These are phyloP conservation scores for Gouania willdenowi DNA, from an alignment of 2,797 vertebrate genomes.

Conservation along the genomic window DNA sequence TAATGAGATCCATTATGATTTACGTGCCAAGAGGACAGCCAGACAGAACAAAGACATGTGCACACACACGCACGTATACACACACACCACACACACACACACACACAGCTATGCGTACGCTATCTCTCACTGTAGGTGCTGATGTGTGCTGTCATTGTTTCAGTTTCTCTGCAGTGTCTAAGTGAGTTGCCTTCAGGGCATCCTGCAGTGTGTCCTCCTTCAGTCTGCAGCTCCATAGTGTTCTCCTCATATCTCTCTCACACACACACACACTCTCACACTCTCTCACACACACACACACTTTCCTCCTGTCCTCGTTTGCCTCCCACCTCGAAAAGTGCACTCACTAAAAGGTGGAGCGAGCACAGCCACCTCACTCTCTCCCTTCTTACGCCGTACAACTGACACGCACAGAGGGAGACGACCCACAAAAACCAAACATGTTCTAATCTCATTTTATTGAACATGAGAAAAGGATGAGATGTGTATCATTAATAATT, in stretches of 20 bases:
- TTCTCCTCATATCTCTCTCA: constrained; percentile 12
- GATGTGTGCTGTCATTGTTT: constrained; percentile 52
- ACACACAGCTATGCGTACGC: constrained; percentile 7
- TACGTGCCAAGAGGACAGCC: constrained; percentile 63
- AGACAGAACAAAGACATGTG: constrained; percentile 62
- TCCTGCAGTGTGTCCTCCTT: constrained; percentile 37
- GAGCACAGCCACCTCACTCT: neutral
- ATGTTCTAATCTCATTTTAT: too few species aligned
- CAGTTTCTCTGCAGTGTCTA: constrained; percentile 22
- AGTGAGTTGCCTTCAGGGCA: constrained; percentile 36
- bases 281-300: neutral
- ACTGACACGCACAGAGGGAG: neutral
- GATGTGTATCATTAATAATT: too few species aligned
- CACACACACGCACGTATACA: constrained; percentile 30
- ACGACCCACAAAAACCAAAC: constrained; percentile 23
- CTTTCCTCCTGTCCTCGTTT: constrained; percentile 10
- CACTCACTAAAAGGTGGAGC: constrained; percentile 13
- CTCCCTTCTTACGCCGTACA: neutral
- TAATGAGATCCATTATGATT: constrained; percentile 75
- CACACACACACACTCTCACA: neutral
- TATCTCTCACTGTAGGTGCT: constrained; percentile 40
- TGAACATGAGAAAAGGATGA: too few species aligned
- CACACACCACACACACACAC: too few species aligned
- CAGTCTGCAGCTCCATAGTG: constrained; percentile 41
- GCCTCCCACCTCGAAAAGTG: constrained; percentile 21